Percentiles rank a stretch among this genome's conserved stretches.
phyloP scores from a whole-genome alignment of 2,888 invertebrate species.

The Polydrusus tereticollis region DNA sequence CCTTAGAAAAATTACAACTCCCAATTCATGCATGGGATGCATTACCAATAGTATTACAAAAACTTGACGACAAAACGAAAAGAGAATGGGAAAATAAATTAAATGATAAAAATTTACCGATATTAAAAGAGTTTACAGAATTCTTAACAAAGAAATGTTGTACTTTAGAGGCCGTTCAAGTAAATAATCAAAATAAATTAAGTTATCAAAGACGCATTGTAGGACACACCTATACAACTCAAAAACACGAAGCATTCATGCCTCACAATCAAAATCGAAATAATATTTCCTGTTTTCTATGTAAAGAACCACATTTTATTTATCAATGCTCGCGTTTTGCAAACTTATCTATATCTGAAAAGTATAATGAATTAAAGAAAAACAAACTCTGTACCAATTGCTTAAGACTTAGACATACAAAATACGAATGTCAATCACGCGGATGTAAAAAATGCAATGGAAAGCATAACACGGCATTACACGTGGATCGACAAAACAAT shows the following conservation, averaged over 20 bases:
- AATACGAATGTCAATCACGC: background rate
- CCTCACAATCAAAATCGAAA: too few relatives aligned
- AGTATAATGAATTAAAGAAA: constrained; percentile 18
- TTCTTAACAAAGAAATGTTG: constrained; percentile 40
- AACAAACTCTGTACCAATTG: constrained; percentile 23
- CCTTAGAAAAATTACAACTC: constrained; percentile 30
- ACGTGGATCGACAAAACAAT: background rate
- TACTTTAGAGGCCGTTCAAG: constrained; percentile 19
- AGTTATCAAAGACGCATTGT: too few relatives aligned
- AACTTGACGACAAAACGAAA: too few relatives aligned
- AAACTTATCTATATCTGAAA: constrained; percentile 4
- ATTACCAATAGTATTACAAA: constrained; percentile 35
- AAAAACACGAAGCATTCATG: too few relatives aligned
- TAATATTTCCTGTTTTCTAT: background rate
- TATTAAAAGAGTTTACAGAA: constrained; percentile 19
- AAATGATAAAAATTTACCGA: constrained; percentile 20
- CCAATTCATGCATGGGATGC: constrained; percentile 37
- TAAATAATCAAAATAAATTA: too few relatives aligned
- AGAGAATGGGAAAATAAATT: too few relatives aligned
- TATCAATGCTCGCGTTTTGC: constrained; percentile 2
- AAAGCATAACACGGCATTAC: constrained; percentile 12
- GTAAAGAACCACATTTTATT: constrained; percentile 2
- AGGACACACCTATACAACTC: background rate
- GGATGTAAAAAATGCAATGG: constrained; percentile 19
- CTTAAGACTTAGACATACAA: constrained; percentile 21